Evolutionary conservation across 2,888 invertebrate genomes (phyloP).

Genomic region (Anoncus sp.): DNA sequence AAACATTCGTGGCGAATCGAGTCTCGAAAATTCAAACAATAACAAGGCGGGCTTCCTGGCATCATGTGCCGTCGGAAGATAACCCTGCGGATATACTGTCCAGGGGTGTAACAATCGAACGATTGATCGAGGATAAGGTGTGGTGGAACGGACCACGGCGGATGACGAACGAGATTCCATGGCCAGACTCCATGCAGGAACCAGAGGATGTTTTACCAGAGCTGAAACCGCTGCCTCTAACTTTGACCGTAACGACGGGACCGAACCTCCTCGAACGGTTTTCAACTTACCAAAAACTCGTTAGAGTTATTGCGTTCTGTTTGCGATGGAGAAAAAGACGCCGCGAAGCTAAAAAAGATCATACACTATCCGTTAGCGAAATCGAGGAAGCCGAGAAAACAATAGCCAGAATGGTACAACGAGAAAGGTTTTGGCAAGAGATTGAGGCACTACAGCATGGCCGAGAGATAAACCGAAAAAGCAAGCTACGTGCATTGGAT

Average conservation of each 20-base stretch:
- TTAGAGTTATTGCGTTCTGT: slow-evolving; percentile 39
- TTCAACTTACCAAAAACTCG: slow-evolving; percentile 31
- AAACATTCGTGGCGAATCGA: slow-evolving; percentile 66
- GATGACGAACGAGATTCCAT: slow-evolving; percentile 33
- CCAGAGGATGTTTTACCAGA: slow-evolving; percentile 10
- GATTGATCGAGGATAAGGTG: slow-evolving; percentile 25
- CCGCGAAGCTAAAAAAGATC: too few relatives aligned
- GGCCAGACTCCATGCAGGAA: slow-evolving; percentile 14
- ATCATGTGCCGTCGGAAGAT: slow-evolving; percentile 44
- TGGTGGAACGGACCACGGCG: slow-evolving; percentile 61
- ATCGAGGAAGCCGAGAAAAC: neutral
- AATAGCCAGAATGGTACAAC: neutral
- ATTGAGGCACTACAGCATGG: neutral
- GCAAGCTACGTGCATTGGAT: slow-evolving; percentile 34
- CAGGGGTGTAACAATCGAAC: slow-evolving; percentile 28
- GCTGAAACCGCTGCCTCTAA: slow-evolving; percentile 16
- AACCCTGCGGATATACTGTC: slow-evolving; percentile 62
- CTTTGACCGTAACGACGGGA: neutral
- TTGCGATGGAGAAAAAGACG: slow-evolving; percentile 25
- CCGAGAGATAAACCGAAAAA: slow-evolving; percentile 25
- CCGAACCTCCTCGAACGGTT: slow-evolving; percentile 14
- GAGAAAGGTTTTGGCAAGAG: slow-evolving; percentile 7
- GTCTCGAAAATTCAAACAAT: slow-evolving; percentile 57
- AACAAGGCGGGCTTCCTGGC: slow-evolving; percentile 12
- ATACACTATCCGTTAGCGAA: neutral